A percentile compares a stretch with the other conserved stretches of the same genome.
phyloP scores from a whole-genome alignment of 2,113 vertebrate species.

The Acrocephalus arundinaceus region DNA sequence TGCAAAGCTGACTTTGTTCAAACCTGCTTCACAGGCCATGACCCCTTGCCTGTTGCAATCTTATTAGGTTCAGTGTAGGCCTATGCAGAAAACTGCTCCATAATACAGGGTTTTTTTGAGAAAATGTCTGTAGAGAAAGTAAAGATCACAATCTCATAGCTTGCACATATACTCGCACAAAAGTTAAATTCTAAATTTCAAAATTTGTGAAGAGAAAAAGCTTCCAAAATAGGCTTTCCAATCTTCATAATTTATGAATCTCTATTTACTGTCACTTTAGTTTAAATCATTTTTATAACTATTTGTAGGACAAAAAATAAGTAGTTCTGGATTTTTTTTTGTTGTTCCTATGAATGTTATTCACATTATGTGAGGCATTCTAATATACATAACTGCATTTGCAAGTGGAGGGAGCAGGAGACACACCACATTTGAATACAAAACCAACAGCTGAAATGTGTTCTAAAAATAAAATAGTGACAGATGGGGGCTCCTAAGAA shows the following conservation, averaged over 20 bases:
- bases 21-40: neutral
- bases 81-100: neutral
- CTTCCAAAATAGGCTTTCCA: neutral
- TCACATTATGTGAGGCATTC: neutral
- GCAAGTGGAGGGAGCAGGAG: neutral
- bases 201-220: neutral
- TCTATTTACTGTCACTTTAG: neutral
- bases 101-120: neutral
- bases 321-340: neutral
- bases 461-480: slow-evolving; percentile 2
- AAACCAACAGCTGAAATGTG: neutral
- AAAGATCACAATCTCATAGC: neutral
- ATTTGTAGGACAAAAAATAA: neutral
- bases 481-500: slow-evolving; percentile 1
- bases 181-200: neutral
- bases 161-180: neutral
- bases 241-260: neutral
- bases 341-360: neutral
- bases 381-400: neutral
- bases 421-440: neutral
- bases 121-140: neutral
- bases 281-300: neutral
- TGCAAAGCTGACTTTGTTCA: neutral
- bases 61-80: neutral
- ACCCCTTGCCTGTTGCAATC: neutral